Evolutionary conservation across 2,113 vertebrate species (phyloP).

Genomic region (Noturus placidus): DNA sequence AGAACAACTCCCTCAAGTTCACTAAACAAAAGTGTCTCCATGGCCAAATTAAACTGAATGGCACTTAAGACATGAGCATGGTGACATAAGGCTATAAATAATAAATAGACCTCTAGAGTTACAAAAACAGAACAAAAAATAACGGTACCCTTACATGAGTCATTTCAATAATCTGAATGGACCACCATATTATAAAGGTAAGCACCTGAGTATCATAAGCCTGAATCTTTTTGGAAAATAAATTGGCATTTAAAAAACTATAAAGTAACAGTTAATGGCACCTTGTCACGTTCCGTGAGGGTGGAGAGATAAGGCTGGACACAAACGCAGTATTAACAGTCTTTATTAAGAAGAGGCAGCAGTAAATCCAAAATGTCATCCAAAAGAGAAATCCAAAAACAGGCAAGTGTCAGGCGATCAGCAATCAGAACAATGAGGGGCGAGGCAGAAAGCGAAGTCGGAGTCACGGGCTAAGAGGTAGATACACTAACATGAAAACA

Average conservation of each 20-base stretch:
- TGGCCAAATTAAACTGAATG: not conserved
- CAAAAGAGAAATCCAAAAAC: too few relatives aligned
- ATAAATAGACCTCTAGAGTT: too few relatives aligned
- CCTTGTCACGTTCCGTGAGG: too few relatives aligned
- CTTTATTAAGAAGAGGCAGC: too few relatives aligned
- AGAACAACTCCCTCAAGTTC: conserved; percentile 17
- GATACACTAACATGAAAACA: too few relatives aligned
- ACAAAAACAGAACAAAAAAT: not conserved
- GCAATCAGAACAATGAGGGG: too few relatives aligned
- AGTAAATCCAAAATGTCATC: too few relatives aligned
- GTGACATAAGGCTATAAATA: not conserved
- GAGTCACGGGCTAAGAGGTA: too few relatives aligned
- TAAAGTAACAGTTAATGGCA: not conserved
- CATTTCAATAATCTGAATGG: not conserved
- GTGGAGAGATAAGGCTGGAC: too few relatives aligned
- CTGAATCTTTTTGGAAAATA: not conserved
- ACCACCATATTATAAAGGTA: not conserved
- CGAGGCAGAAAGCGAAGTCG: too few relatives aligned
- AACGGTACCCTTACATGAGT: not conserved
- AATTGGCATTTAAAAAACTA: not conserved
- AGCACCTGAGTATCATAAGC: not conserved
- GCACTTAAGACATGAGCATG: conserved; percentile 1
- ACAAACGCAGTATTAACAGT: too few relatives aligned
- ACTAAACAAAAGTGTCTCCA: conserved; percentile 4
- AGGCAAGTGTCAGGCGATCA: too few relatives aligned